Conservation (phyloP, 2,797 vertebrate genomes). For the Potorous gilbertii region DNA sequence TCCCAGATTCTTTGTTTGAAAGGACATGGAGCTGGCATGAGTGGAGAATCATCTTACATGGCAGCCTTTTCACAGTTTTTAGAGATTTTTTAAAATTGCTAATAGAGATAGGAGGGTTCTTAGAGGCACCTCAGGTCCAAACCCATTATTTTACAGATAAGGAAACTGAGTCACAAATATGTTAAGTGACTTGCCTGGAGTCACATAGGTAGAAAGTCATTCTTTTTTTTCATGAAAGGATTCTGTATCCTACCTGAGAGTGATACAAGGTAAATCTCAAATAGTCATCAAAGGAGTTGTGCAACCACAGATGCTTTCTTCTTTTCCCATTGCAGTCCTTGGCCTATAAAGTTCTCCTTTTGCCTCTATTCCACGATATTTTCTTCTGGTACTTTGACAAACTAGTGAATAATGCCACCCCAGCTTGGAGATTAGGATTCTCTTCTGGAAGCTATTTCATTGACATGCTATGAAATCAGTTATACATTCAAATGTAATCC, state of each 20-base stretch:
- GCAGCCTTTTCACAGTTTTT: background rate
- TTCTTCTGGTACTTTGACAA: conserved; percentile 8
- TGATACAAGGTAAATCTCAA: background rate
- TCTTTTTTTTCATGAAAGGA: background rate
- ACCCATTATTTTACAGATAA: background rate
- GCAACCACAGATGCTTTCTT: background rate
- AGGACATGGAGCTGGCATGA: background rate
- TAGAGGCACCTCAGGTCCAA: background rate
- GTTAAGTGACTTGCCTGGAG: background rate
- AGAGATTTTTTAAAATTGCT: background rate
- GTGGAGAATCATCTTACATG: background rate
- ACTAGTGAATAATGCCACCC: background rate
- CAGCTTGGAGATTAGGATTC: background rate
- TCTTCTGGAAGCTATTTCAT: background rate
- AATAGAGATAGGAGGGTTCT: background rate
- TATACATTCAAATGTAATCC: conserved; percentile 11
- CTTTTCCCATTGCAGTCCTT: background rate
- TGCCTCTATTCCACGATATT: background rate
- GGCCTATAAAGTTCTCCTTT: background rate
- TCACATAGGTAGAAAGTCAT: background rate
- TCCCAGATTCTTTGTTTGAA: background rate
- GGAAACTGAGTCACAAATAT: background rate
- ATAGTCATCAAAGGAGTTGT: background rate
- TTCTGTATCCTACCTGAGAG: background rate
- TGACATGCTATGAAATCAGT: conserved; percentile 35